These are phyloP conservation scores for Corvus cornix DNA, from an alignment of 2,113 vertebrate species.

Conservation along the genomic window DNA sequence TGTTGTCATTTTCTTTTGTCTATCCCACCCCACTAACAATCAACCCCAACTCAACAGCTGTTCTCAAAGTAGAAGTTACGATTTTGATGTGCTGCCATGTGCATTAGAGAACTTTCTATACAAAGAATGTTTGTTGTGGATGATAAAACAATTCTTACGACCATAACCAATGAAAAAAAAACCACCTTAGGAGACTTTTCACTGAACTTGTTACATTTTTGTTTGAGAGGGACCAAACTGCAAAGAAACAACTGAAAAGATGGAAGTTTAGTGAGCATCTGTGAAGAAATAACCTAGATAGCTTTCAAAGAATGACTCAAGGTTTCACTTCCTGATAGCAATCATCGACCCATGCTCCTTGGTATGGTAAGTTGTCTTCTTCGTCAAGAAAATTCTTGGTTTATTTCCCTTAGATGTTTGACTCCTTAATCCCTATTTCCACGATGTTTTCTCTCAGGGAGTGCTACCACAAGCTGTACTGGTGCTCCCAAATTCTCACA, in stretches of 20 bases:
- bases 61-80: neutral
- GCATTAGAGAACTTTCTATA: neutral
- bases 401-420: neutral
- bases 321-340: neutral
- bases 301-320: neutral
- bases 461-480: neutral
- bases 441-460: neutral
- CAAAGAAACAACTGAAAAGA: neutral
- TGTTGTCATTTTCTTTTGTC: neutral
- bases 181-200: neutral
- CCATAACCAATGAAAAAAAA: neutral
- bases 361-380: neutral
- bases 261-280: neutral
- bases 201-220: neutral
- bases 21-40: neutral
- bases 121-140: neutral
- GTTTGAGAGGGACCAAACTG: neutral
- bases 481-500: neutral
- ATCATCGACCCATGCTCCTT: neutral
- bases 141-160: neutral
- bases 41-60: neutral
- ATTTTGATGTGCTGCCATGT: neutral
- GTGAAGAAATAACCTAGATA: neutral
- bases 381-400: neutral
- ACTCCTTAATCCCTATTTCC: neutral